Evolutionary conservation across 2,888 invertebrate species (phyloP), one percentile per base, ranked within the genome.

Genomic region (Erpobdella octoculata): DNA sequence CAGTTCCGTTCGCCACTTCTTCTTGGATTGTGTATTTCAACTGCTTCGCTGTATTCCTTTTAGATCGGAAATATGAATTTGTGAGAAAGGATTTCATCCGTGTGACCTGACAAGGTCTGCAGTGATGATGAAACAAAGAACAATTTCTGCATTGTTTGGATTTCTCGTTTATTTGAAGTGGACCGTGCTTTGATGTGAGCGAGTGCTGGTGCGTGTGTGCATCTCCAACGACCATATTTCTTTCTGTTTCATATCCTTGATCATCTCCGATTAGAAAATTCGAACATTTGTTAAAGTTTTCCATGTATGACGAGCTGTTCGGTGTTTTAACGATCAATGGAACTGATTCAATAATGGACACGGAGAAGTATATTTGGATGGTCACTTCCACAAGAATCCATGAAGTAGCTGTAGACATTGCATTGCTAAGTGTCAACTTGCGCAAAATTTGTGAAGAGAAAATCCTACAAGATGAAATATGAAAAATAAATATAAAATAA

Each of bases 11-110:
- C 3, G 62, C 35, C 15, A 48, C n/a, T 48, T 70, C 70, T 31
- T 72, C 72, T 31, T 64, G 37, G 64, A 72, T 28, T 18, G 33
- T 33, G 53, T 66, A 71, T 12, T 62, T 21, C 33, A 71, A 21
- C 31, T 62, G 33, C 35, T 31, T 31, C 9, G 62, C 31, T n/a
- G n/a, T 62, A n/a, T 33, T 62, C 31, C 62, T 28, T 62, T 18
- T 28, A 28, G 28, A 21, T 53, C 53, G 53, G 53, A 53, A 25
- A 21, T 21, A 15, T 28, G 18, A n/a, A 28, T n/a, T 12, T 21
- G 53, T 25, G 53, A 53, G 21, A 28, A 15, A 53, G 21, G 53
- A 28, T 6, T 8, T 5, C 21, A 3, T 53, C 28, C 21, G 8
- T 1, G 8, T 28, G 21, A 21, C 53, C 21, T 0, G 21, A 21